These are phyloP conservation scores for Drosophila kepulauana DNA, from an alignment of 1,140 invertebrate genomes.

Conservation along the genomic window DNA sequence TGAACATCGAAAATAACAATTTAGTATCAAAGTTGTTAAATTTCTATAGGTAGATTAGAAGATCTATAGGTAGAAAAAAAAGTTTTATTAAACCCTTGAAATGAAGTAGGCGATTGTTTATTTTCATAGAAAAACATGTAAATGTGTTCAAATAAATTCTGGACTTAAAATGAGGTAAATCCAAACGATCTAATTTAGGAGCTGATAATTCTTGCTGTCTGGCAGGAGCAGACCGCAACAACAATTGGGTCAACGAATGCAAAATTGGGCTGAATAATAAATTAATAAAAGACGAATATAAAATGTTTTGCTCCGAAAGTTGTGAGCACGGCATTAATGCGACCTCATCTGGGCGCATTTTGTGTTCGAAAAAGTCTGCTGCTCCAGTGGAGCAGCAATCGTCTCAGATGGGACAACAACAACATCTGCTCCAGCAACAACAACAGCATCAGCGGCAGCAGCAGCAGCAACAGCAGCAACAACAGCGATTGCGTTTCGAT, in stretches of 20 bases:
- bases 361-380: neutral
- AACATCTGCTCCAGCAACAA: slow-evolving; percentile 10
- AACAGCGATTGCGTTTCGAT: neutral
- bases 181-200: neutral
- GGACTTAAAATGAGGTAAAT: slow-evolving; percentile 56
- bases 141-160: neutral
- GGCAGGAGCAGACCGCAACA: slow-evolving; percentile 8
- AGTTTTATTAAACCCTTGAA: neutral
- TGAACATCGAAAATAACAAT: too few relatives aligned
- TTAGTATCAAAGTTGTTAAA: too few relatives aligned
- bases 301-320: slow-evolving; percentile 64
- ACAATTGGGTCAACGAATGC: slow-evolving; percentile 11
- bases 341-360: slow-evolving; percentile 24
- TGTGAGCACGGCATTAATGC: slow-evolving; percentile 54
- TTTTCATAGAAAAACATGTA: neutral
- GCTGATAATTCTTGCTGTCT: slow-evolving; percentile 9
- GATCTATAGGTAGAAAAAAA: too few relatives aligned
- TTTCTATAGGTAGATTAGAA: too few relatives aligned
- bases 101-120: slow-evolving; percentile 1
- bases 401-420: slow-evolving; percentile 6
- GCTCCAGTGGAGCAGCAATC: neutral
- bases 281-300: neutral
- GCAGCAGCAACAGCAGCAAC: slow-evolving; percentile 2
- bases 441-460: neutral
- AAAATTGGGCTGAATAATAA: neutral